Base-by-base conservation (phyloP, 2,888 invertebrate genomes). In the Latrodectus elegans region DNA sequence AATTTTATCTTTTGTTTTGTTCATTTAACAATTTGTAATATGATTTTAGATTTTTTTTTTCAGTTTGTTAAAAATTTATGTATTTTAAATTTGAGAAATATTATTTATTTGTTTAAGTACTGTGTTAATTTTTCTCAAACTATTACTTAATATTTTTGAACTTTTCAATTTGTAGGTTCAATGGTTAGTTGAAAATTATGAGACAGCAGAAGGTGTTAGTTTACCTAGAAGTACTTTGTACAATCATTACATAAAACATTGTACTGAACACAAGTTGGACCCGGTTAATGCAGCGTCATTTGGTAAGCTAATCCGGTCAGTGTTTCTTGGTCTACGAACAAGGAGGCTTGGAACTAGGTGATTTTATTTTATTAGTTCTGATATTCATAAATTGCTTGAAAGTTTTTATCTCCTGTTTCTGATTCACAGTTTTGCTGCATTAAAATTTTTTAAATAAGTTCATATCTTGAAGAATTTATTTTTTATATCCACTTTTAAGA, bases 221-320 rank as follows among this genome's bases (percentile, higher is more conserved):
- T 91, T 98, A 84, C 98, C 99, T 1, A 95, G 99, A 67, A 98
- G 98, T 60, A 99, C 99, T 0, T 94, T 99, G 52, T 99, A 99
- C 93, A 96, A 97, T 91, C 99, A 99, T 93, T 99, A 99, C 93
- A 94, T 98, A 91, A 95, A 97, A 26, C 99, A 99, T 93, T 99
- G 99, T 91, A 91, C 91, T 70, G 93, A 94, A 89, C 95, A 97
- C 92, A 97, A 97, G 92, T 94, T 99, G 90, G 99, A 99, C 92
- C 99, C 99, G 0, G 99, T 99, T 89, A 99, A 99, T 93, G 99
- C 99, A 64, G 99, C 99, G 11, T 99, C 98, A 52, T 99, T 99
- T 94, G 99, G 99, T 89, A 99, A 99, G 93, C 94, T 99, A 71
- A 99, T 99, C 91, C 95, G 99, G 88, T 98, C 99, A 4, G 99